phyloP scores from a whole-genome alignment of 2,797 vertebrate species.

The Hypotaenidia okinawae region DNA sequence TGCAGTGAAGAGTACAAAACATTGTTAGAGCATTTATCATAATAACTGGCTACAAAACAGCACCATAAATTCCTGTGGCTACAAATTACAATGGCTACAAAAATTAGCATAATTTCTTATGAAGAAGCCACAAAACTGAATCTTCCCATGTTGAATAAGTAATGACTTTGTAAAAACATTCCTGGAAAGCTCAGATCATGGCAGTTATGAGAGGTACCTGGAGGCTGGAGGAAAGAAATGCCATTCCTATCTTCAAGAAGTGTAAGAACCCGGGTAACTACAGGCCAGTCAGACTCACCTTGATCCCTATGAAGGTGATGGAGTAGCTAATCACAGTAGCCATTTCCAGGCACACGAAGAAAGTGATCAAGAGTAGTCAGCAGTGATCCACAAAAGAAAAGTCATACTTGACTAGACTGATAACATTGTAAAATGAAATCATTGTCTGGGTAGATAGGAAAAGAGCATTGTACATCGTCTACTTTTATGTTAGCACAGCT shows the following conservation, averaged over 20 bases:
- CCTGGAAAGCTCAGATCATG: not conserved
- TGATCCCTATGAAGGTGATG: not conserved
- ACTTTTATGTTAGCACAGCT: not conserved
- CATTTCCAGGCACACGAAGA: not conserved
- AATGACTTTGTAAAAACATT: not conserved
- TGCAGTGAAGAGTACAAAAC: not conserved
- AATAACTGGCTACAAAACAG: not conserved
- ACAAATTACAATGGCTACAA: not conserved
- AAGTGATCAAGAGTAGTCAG: not conserved
- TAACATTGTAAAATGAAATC: not conserved
- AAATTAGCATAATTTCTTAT: not conserved
- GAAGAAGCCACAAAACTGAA: not conserved
- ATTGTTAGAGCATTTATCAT: not conserved
- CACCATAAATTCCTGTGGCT: not conserved
- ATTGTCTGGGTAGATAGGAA: not conserved
- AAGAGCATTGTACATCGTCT: not conserved
- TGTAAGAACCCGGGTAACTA: not conserved
- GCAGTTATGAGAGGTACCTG: not conserved
- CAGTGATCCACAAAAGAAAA: not conserved
- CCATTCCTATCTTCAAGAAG: not conserved
- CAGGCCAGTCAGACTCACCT: not conserved
- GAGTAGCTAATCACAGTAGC: not conserved
- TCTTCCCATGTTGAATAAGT: not conserved
- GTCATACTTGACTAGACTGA: not conserved
- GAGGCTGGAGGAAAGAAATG: not conserved